Base-by-base conservation (phyloP, 2,113 vertebrate genomes). In the Campylomormyrus numenius region DNA sequence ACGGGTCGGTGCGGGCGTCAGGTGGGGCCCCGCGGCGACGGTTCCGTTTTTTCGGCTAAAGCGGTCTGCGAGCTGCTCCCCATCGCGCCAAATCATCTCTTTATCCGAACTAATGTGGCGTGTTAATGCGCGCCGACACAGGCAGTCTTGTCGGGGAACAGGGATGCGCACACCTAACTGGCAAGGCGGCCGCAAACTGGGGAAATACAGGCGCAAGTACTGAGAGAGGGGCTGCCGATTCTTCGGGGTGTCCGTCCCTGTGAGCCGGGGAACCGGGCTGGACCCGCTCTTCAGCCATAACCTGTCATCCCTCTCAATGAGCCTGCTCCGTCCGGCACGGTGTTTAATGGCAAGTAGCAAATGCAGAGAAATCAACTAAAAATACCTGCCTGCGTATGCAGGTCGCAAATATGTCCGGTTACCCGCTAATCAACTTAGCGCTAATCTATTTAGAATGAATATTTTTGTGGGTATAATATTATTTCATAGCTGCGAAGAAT, bases 101-200 rank as follows among this genome's bases (percentile, higher is more conserved):
- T 89, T 89, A 89, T 56, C 89, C 89, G n/a, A 50, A 83, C 35
- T 89, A 84, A 84, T 56, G 77, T 58, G 52, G 89, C 89, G 89
- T 49, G 48, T 45, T 89, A 84, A 89, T 56, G 70, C 74, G 15
- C 2, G 62, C 85, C 27, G 39, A 84, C 45, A 74, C 56, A 52
- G 17, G 6, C 88, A 46, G n/a, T 21, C 74, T 45, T 46, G n/a
- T 46, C 58, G 66, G 42, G 80, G 39, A 45, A 84, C 19, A 46
- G 42, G 80, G 74, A 39, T 83, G 74, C 74, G 52, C 88, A 89
- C 45, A 87, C 39, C 83, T 88, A 52, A 91, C 88, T 31, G 46
- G 56, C 77, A 84, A 15, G 66, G 27, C 66, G 21, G 27, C 70
- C 56, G 24, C 77, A 21, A 45, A 83, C 77, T 39, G 27, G 27